Base-by-base conservation (phyloP, 2,888 invertebrate species). In the Pandemis cinnamomeana region DNA sequence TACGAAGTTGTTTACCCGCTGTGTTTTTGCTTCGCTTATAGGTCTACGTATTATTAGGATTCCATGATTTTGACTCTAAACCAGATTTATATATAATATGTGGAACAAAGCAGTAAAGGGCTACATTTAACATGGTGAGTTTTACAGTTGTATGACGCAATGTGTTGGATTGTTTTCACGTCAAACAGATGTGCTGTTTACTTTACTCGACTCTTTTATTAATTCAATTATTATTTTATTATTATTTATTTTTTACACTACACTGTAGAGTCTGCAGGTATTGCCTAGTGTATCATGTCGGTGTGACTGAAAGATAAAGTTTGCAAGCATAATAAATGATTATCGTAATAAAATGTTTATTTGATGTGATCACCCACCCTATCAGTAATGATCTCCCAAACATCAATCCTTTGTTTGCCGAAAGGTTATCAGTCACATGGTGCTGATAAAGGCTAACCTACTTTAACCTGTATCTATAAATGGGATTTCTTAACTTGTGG, bases 401-500 rank as follows among this genome's bases (percentile, higher is more conserved):
- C 67, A 58, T 68, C 44, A 20, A 48, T 83, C 78, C 80, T 84
- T 86, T 87, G 85, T 87, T 83, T 83, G 82, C 83, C 76, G 75
- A 42, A 51, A 78, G 72, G 77, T 84, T 92, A 93, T 93, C 93
- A 90, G 89, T 92, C 89, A 91, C 89, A 89, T 89, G 89, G 77
- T 79, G 79, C 78, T 80, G 93, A 92, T 92, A 91, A 83, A 86
- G 89, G 87, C 91, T 93, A 93, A 93, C 93, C 93, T 92, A 93
- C 85, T 90, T 84, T 82, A 82, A 58, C 77, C 82, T 82, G 82
- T 77, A 82, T 81, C 86, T 92, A 91, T 93, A 93, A 86, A 93
- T 92, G 89, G 82, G 82, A 86, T 85, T 87, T 86, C 81, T 77
- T 82, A 84, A 86, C 81, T 81, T 76, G 75, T 73, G 75, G 70